Conservation (phyloP, 2,797 vertebrate species). For the Helarctos malayanus region DNA sequence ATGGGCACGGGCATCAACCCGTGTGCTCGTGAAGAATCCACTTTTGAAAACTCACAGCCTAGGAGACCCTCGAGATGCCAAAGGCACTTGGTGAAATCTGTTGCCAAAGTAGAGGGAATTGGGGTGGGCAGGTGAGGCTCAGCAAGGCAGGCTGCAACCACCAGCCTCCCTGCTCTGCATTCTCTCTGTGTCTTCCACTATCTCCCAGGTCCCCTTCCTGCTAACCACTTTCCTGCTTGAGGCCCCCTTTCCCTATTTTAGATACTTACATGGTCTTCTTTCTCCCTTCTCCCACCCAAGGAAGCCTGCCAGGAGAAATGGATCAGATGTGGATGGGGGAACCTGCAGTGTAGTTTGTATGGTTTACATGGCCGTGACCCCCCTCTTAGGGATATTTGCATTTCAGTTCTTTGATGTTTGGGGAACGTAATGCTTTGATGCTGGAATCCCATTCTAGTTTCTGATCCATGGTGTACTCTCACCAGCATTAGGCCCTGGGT, state of each 20-base stretch:
- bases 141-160: background rate
- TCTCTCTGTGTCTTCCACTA: background rate
- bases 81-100: background rate
- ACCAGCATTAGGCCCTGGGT: background rate
- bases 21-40: background rate
- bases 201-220: background rate
- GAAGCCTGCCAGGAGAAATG: background rate
- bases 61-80: background rate
- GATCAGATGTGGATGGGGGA: background rate
- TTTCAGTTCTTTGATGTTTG: background rate
- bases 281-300: background rate
- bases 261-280: background rate
- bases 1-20: background rate
- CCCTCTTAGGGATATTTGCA: background rate
- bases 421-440: conserved; percentile 3
- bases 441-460: background rate
- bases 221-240: background rate
- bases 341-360: background rate
- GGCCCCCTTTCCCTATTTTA: background rate
- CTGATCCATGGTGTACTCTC: background rate
- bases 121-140: background rate
- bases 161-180: background rate
- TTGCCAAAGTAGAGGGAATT: background rate
- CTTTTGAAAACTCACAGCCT: background rate
- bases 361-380: background rate